A percentile compares a stretch with the other conserved stretches of the same genome.
Conservation (phyloP, 2,113 vertebrate species). For the Dermatemys mawii region DNA sequence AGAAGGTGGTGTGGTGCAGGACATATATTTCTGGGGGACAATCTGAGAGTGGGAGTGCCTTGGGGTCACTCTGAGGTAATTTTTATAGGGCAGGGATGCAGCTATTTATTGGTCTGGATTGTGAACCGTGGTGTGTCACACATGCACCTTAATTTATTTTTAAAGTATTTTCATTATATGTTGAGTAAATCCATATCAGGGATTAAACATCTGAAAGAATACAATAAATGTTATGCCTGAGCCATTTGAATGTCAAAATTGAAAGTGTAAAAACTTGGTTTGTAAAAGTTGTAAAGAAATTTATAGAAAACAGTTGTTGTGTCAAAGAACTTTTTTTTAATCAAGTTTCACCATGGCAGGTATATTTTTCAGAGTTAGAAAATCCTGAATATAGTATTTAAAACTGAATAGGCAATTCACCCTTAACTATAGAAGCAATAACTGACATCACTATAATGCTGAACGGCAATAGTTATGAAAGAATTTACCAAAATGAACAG, state of each 20-base stretch:
- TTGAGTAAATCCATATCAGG: background rate
- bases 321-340: background rate
- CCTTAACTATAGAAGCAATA: background rate
- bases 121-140: background rate
- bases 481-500: slow-evolving; percentile 57
- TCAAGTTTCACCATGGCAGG: background rate
- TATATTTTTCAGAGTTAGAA: background rate
- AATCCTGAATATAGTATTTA: background rate
- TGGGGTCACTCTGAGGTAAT: too few species aligned
- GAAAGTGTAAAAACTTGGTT: background rate
- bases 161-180: background rate
- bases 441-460: background rate
- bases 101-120: background rate
- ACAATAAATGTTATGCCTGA: background rate
- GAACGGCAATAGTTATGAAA: slow-evolving; percentile 35
- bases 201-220: background rate
- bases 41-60: too few species aligned
- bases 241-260: background rate
- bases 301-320: background rate
- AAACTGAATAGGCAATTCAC: background rate
- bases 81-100: background rate
- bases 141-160: background rate
- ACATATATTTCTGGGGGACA: too few species aligned
- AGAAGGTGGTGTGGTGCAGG: background rate
- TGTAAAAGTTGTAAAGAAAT: background rate